Percentiles rank a stretch among this genome's conserved stretches.
These are phyloP conservation scores for Cliona cf. orientalis DNA, from an alignment of 37 sponge, comb jelly and placozoan species.

Conservation along the genomic window DNA sequence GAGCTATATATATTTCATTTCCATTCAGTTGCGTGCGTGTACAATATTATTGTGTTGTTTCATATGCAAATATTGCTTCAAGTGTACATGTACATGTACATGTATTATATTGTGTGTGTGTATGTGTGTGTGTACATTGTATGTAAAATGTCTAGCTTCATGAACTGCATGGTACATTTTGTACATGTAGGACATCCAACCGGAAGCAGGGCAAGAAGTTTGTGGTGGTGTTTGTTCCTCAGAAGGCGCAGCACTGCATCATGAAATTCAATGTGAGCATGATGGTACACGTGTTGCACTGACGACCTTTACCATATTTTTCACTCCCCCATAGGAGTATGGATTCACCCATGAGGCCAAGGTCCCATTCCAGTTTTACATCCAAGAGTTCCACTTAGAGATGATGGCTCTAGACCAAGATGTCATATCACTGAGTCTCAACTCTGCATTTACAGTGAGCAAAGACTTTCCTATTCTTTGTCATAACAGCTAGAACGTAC, in stretches of 20 bases:
- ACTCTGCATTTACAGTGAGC: slow-evolving; percentile 78
- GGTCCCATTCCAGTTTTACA: slow-evolving; percentile 22
- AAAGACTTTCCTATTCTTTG: slow-evolving; percentile 1
- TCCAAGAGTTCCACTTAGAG: slow-evolving; percentile 80
- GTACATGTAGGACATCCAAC: slow-evolving; percentile 23
- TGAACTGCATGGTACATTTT: neutral
- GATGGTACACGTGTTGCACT: neutral
- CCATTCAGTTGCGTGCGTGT: neutral
- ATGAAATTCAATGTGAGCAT: slow-evolving; percentile 55
- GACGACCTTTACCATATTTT: neutral
- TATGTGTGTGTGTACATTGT: neutral
- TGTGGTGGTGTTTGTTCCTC: slow-evolving; percentile 74
- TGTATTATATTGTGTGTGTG: neutral
- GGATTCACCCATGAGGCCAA: slow-evolving; percentile 6
- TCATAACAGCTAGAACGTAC: neutral
- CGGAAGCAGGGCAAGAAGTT: slow-evolving; percentile 53
- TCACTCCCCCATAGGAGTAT: slow-evolving; percentile 10
- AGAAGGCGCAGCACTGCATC: slow-evolving; percentile 63
- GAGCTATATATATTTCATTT: neutral
- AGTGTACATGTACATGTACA: neutral
- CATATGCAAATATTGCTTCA: too few relatives aligned
- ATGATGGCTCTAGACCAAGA: slow-evolving; percentile 90
- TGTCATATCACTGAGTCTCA: slow-evolving; percentile 79
- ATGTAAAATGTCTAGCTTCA: neutral
- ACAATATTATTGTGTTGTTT: too few relatives aligned